Conservation (phyloP, 2,888 invertebrate genomes). For the Oithona nana region DNA sequence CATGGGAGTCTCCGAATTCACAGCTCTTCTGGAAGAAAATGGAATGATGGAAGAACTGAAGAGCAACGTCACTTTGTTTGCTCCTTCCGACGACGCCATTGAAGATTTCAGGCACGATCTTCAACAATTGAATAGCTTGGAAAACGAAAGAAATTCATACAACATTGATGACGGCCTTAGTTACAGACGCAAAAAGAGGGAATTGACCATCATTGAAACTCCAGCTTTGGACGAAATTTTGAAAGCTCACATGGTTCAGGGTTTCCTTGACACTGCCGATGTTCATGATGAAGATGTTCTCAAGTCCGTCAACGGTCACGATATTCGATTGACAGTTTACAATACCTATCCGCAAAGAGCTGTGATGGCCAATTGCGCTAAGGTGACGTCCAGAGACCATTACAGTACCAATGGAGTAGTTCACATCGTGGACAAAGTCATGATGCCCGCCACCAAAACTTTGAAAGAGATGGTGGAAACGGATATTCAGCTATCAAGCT, state of each 20-base stretch:
- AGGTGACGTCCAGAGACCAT: conserved; percentile 39
- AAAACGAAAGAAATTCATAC: conserved; percentile 5
- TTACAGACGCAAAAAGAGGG: neutral
- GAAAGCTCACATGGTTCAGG: conserved; percentile 25
- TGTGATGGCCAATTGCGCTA: conserved; percentile 47
- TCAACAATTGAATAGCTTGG: conserved; percentile 17
- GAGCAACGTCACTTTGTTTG: conserved; percentile 35
- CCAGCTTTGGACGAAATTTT: neutral
- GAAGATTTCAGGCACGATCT: conserved; percentile 24
- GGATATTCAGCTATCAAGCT: conserved; percentile 39
- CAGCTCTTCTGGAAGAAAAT: conserved; percentile 34
- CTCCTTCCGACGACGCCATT: conserved; percentile 32
- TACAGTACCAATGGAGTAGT: conserved; percentile 45
- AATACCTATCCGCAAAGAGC: conserved; percentile 31
- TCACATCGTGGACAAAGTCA: conserved; percentile 41
- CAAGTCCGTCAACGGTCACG: conserved; percentile 25
- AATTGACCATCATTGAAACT: neutral
- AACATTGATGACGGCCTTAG: neutral
- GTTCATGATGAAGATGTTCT: conserved; percentile 26
- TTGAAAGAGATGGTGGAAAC: conserved; percentile 39
- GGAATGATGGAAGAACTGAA: conserved; percentile 33
- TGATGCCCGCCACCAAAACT: conserved; percentile 36
- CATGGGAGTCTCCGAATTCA: conserved; percentile 39
- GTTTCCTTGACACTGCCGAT: conserved; percentile 24
- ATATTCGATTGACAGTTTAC: conserved; percentile 39